Percentiles rank a stretch among this genome's conserved stretches.
These are phyloP conservation scores for Drosophila kanapiae DNA, from an alignment of 1,140 invertebrate genomes.

Conservation along the genomic window DNA sequence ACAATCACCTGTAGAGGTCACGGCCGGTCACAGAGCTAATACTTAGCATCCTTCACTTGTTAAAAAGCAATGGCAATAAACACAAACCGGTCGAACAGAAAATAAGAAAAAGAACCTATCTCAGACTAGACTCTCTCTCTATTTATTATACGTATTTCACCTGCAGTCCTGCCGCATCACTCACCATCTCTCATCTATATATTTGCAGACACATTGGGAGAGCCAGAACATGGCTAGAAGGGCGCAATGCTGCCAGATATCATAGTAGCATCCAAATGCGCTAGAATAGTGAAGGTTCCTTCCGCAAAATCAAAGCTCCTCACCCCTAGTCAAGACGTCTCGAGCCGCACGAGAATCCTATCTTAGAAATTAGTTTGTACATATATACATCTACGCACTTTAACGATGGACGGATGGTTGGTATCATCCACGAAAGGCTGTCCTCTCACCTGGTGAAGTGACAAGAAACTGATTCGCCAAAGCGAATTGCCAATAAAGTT, in stretches of 20 bases:
- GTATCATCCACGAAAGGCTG: conserved; percentile 23
- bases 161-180: conserved; percentile 45
- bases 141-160: conserved; percentile 23
- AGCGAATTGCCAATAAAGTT: conserved; percentile 70
- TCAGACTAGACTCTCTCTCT: conserved; percentile 18
- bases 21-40: conserved; percentile 20
- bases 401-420: conserved; percentile 35
- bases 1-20: conserved; percentile 60
- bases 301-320: conserved; percentile 68
- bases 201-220: conserved; percentile 82
- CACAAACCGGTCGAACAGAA: conserved; percentile 9
- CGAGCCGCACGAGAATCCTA: conserved; percentile 59
- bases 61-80: conserved; percentile 46
- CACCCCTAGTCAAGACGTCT: conserved; percentile 71
- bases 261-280: conserved; percentile 70
- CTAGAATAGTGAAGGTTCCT: conserved; percentile 63
- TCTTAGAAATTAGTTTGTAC: conserved; percentile 76
- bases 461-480: conserved; percentile 43
- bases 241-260: conserved; percentile 82
- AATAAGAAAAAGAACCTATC: too few relatives aligned
- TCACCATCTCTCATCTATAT: conserved; percentile 79
- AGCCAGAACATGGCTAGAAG: conserved; percentile 69
- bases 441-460: conserved; percentile 61
- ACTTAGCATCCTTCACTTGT: conserved; percentile 45
- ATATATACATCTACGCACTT: conserved; percentile 45